Evolutionary conservation across 2,888 invertebrate genomes (phyloP), one percentile per base, ranked within the genome.

Genomic region (Horisme vitalbata): DNA sequence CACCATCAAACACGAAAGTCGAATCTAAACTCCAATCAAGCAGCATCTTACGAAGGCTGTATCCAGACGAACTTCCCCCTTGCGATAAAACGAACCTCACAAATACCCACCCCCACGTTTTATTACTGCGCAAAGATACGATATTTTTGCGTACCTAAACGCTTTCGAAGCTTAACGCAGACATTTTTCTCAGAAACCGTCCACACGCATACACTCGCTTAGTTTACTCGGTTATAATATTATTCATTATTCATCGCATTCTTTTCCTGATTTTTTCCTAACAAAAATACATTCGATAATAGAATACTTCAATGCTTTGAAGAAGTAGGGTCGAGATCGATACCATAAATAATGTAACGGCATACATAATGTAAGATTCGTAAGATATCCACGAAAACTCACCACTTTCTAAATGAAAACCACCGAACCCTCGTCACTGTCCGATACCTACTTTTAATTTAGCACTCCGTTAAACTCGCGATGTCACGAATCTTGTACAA

Each of bases 371-470:
- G 62, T 60, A 71, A 57, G 48, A 46, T 49, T 57, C 41, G 52
- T 32, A 35, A 33, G 41, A 47, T 35, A 21, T 23, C 26, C 36
- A 31, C 56, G 45, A 26, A 28, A 33, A 41, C 45, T 45, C 44
- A 18, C 51, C 54, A 59, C 59, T 61, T 59, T 57, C 52, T 35
- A 61, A 63, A 63, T 62, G 55, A 63, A 68, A 65, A 62, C 57
- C 63, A 63, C 61, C 54, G 63, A 63, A 75, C 77, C 80, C 72
- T 76, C 63, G 67, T 80, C 80, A 78, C 67, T 70, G 79, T 79
- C 79, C 57, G 47, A 71, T 72, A 63, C 59, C 64, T 67, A 64
- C 74, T 75, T 79, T 77, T 77, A 79, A 79, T 78, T 78, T 74
- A 69, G 66, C 71, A 73, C 61, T 71, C 67, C 69, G 70, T 70